Base-by-base conservation (phyloP, 2,113 vertebrate genomes). In the Lates calcarifer region DNA sequence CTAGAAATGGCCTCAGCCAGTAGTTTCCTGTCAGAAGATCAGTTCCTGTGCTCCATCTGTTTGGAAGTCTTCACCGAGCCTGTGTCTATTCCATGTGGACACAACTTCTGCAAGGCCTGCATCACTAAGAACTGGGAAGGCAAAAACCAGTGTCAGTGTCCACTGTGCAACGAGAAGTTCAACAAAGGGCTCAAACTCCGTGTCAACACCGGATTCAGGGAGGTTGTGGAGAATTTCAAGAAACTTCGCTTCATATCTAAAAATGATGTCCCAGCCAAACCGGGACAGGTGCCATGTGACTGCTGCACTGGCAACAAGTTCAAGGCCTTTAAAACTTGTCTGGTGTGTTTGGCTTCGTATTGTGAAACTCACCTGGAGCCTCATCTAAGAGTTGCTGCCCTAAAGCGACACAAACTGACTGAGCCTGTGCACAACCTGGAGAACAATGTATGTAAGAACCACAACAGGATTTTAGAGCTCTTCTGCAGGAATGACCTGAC, bases 91-190 rank as follows among this genome's bases (percentile, higher is more conserved):
- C 89, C 87, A 39, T 91, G 89, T 68, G 89, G 89, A 62, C 89
- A 91, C 80, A 92, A 88, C 58, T 91, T 89, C 73, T 90, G 91
- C 49, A 84, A 81, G n/a, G 22, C 17, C 39, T 88, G 91, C 43
- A 79, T 90, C 69, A 18, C 11, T 33, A 71, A 6, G 15, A 82
- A 89, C 87, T 87, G 91, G 87, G 12, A 56, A 12, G 55, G 1
- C 55, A 85, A 73, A 29, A 49, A 76, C 17, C 24, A n/a, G 2
- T 33, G 72, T 63, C 41, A 82, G 29, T 91, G 89, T 80, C 89
- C 91, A 9, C 53, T 92, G 37, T 90, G 89, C 82, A 92, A 87
- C 0, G 47, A 78, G 24, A 82, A 61, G 58, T 76, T 87, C 49
- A 22, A 28, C 58, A 87, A 74, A 61, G 72, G n/a, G 6, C 72